Percentiles rank a stretch among this genome's conserved stretches.
These are phyloP conservation scores for Aphrophora alni DNA, from an alignment of 2,888 invertebrate species.

Conservation along the genomic window DNA sequence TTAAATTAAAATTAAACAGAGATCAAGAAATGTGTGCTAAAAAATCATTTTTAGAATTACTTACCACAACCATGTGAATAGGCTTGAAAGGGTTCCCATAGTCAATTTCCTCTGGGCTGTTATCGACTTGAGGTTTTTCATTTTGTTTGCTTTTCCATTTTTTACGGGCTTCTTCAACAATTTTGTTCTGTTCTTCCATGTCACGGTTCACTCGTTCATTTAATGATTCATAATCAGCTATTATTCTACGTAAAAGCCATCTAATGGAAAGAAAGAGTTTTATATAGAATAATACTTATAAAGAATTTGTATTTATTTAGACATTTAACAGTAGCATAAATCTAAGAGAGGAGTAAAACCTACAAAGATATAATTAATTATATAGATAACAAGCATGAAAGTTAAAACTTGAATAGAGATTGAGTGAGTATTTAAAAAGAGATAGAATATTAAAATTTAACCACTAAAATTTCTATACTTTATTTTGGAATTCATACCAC, in stretches of 20 bases:
- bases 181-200: conserved; percentile 62
- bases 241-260: conserved; percentile 75
- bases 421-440: too few species aligned
- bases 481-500: too few species aligned
- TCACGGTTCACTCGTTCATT: conserved; percentile 69
- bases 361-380: too few species aligned
- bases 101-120: conserved; percentile 20
- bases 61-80: conserved; percentile 34
- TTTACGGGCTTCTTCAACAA: conserved; percentile 50
- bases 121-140: conserved; percentile 12
- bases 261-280: conserved; percentile 47
- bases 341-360: too few species aligned
- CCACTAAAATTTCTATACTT: too few species aligned
- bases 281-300: background rate
- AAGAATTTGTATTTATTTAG: too few species aligned
- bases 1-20: background rate
- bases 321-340: too few species aligned
- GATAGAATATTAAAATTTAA: too few species aligned
- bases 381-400: too few species aligned
- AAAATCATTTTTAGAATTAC: background rate
- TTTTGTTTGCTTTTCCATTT: conserved; percentile 28
- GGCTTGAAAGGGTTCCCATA: conserved; percentile 38
- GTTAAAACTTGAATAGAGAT: too few species aligned
- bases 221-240: conserved; percentile 68
- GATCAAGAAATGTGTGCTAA: too few species aligned